These are phyloP conservation scores for Petrolisthes cinctipes DNA, from an alignment of 2,888 invertebrate genomes.

Conservation along the genomic window DNA sequence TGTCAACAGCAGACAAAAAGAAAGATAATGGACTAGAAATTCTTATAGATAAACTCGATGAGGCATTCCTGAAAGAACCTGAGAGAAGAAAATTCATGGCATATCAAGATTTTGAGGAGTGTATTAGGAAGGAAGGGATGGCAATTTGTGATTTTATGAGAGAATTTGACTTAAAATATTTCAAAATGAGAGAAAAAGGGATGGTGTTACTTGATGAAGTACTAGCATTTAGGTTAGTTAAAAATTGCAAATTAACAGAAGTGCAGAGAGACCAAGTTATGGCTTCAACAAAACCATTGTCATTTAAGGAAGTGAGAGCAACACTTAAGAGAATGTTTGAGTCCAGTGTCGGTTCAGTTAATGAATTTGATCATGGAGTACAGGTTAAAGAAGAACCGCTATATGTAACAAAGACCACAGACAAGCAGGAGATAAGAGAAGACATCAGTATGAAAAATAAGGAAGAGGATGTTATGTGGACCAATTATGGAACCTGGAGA, in stretches of 20 bases:
- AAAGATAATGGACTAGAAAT: slow-evolving; percentile 9
- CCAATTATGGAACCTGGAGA: not conserved
- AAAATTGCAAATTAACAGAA: slow-evolving; percentile 14
- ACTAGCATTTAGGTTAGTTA: slow-evolving; percentile 5
- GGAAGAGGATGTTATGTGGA: slow-evolving; percentile 3
- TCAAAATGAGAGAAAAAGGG: slow-evolving; percentile 9
- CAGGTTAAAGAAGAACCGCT: not conserved
- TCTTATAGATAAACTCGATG: slow-evolving; percentile 17
- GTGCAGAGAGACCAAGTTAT: slow-evolving; percentile 16
- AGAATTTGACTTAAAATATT: slow-evolving; percentile 10
- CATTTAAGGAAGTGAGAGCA: slow-evolving; percentile 17
- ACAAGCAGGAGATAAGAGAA: not conserved
- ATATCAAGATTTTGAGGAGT: not conserved
- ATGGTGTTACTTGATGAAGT: slow-evolving; percentile 20
- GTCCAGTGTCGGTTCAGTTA: not conserved
- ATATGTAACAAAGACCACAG: not conserved
- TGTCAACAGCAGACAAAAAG: not conserved
- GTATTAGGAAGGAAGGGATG: not conserved
- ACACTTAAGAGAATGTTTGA: slow-evolving; percentile 11
- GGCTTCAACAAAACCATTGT: slow-evolving; percentile 24
- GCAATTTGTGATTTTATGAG: slow-evolving; percentile 24
- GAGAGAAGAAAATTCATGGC: slow-evolving; percentile 3
- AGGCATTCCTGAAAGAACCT: not conserved
- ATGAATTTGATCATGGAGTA: not conserved
- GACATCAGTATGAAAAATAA: not conserved